A percentile compares a stretch with the other conserved stretches of the same genome.
These are phyloP conservation scores for Sminthopsis crassicaudata DNA, from an alignment of 2,113 vertebrate species.

Conservation along the genomic window DNA sequence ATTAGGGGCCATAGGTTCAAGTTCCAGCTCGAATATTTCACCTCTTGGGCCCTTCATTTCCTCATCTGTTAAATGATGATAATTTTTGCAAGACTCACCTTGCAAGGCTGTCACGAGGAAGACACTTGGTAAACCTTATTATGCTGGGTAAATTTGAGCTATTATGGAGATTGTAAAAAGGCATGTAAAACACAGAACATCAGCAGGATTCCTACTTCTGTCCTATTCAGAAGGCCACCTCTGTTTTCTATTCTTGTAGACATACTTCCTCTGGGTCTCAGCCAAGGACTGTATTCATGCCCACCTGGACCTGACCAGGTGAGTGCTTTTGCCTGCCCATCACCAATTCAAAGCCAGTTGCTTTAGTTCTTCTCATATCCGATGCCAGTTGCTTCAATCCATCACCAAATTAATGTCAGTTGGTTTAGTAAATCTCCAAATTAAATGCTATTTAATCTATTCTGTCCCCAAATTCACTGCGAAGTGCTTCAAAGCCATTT, in stretches of 20 bases:
- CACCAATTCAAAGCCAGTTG: neutral
- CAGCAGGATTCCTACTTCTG: neutral
- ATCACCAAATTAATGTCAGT: accelerated
- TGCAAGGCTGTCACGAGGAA: neutral
- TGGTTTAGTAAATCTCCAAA: neutral
- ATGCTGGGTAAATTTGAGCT: neutral
- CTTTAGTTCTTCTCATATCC: neutral
- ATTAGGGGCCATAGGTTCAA: neutral
- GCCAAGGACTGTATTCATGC: constrained; percentile 92
- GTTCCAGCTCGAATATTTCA: neutral
- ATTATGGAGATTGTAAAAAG: neutral
- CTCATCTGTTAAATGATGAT: neutral
- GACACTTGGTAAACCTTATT: neutral
- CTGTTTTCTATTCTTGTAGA: constrained; percentile 83
- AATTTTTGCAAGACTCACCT: neutral
- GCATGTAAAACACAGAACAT: neutral
- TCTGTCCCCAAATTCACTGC: accelerated
- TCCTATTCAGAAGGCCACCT: neutral
- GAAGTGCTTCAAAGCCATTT: neutral
- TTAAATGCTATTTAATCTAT: neutral
- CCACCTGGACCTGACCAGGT: constrained; percentile 91
- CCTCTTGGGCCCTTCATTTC: neutral
- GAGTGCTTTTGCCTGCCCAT: constrained; percentile 38
- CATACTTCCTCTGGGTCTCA: constrained; percentile 92
- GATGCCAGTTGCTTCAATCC: neutral